Evolutionary conservation across 2,888 invertebrate genomes (phyloP), one percentile per base, ranked within the genome.

Genomic region (Tenodera sinensis): DNA sequence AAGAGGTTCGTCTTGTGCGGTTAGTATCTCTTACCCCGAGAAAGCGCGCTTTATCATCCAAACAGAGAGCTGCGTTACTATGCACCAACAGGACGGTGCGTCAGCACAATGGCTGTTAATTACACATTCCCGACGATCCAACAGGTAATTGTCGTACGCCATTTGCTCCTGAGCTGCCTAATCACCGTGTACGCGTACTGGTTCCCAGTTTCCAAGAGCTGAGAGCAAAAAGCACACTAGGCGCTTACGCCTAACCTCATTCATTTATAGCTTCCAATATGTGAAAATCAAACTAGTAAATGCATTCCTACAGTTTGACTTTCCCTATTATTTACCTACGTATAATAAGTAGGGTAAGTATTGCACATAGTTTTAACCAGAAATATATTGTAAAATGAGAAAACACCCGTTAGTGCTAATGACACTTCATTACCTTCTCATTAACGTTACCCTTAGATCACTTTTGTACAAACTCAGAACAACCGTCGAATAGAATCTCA

Each of bases 71-170:
- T 25, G 54, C 54, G 54, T 25, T 71, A 71, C 54, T 71, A 25
- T 71, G 25, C 54, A 71, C 54, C 54, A 25, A 71, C 54, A 71
- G 20, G 54, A 71, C 25, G 54, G 54, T 71, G 54, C 54, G 54
- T 25, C 54, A 8, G 84, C 84, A 42, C 34, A 84, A 34, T 84
- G 84, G 34, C 84, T 34, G 84, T 84, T 84, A 84, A 84, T 84
- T 84, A 84, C 84, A 84, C 84, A 84, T 84, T 84, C 84, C 84
- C 30, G 25, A 30, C 30, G 84, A 34, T 84, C 84, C 84, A 84
- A 84, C 84, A 84, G 84, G 84, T 84, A 34, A 30, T 84, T 84
- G 54, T 71, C 54, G 15, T 71, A 71, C 8, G 54, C 20, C 20
- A 15, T 71, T 20, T 71, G 20, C 20, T 71, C 20, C 54, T 25